phyloP scores from a whole-genome alignment of 2,113 vertebrate species.

The Hyla sarda region DNA sequence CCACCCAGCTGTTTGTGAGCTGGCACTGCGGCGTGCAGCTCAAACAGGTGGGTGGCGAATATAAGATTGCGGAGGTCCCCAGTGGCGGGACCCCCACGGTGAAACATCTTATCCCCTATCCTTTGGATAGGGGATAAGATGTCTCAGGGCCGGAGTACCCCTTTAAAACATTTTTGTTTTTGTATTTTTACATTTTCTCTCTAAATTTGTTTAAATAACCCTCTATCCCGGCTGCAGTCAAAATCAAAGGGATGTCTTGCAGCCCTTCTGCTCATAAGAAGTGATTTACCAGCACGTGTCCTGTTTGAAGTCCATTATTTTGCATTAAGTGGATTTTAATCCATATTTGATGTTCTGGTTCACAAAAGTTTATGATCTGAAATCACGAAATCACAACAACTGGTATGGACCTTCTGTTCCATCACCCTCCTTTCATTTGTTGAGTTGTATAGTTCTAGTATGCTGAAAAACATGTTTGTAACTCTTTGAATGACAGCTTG shows the following conservation, averaged over 20 bases:
- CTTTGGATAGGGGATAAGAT: no score
- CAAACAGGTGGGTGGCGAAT: no score
- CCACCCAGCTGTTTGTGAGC: no score
- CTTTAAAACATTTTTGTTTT: neutral
- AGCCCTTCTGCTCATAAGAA: slow-evolving; percentile 17
- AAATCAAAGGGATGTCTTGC: slow-evolving; percentile 20
- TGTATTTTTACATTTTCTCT: neutral
- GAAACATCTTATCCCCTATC: no score
- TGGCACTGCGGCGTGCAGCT: no score
- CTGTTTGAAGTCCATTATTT: slow-evolving; percentile 34
- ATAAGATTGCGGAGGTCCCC: no score
- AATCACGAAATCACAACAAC: neutral
- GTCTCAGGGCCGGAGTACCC: no score
- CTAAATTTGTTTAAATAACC: slow-evolving; percentile 1
- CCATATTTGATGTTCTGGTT: neutral
- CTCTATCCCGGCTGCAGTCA: neutral
- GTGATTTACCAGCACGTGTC: neutral
- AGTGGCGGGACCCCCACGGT: neutral
- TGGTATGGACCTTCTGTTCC: neutral
- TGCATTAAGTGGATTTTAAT: slow-evolving; percentile 19
- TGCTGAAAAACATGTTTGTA: neutral
- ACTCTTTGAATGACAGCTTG: no score
- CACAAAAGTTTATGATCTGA: slow-evolving; percentile 33
- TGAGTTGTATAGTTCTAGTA: neutral
- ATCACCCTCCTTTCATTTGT: slow-evolving; percentile 14